phyloP scores from a whole-genome alignment of 1,140 invertebrate species.

The Pseudachorutes palmiensis region DNA sequence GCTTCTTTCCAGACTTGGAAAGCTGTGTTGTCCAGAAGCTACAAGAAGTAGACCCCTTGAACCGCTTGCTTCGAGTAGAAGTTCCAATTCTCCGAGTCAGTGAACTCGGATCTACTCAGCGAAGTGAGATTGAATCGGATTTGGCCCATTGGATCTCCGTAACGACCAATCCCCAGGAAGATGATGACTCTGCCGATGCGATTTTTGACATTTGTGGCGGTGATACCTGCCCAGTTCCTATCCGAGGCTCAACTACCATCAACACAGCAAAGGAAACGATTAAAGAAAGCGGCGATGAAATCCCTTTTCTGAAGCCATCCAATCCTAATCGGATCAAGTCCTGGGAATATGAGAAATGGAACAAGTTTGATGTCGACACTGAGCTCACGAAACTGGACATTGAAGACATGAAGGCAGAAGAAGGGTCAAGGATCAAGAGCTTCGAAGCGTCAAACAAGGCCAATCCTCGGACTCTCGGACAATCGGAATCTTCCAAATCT shows the following conservation, averaged over 20 bases:
- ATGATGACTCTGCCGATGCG: too few species aligned
- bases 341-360: slow-evolving; percentile 56
- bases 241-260: not conserved
- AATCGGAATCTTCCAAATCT: slow-evolving; percentile 11
- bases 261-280: not conserved
- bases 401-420: slow-evolving; percentile 42
- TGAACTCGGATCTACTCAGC: slow-evolving; percentile 43
- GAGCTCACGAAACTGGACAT: slow-evolving; percentile 58
- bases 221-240: not conserved
- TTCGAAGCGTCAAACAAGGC: not conserved
- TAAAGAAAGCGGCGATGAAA: not conserved
- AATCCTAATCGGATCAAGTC: slow-evolving; percentile 44
- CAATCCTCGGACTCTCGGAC: not conserved
- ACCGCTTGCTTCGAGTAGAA: slow-evolving; percentile 46
- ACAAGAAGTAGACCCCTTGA: slow-evolving; percentile 47
- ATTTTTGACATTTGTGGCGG: not conserved
- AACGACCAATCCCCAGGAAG: not conserved
- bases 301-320: slow-evolving; percentile 13
- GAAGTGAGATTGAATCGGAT: slow-evolving; percentile 44
- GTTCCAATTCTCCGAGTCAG: slow-evolving; percentile 45
- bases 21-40: slow-evolving; percentile 50
- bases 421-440: not conserved
- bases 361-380: slow-evolving; percentile 59
- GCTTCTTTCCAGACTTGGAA: slow-evolving; percentile 53
- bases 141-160: slow-evolving; percentile 39